A percentile compares a stretch with the other conserved stretches of the same genome.
phyloP scores from a whole-genome alignment of 2,797 vertebrate genomes.

The Myoxocephalus aenaeus region DNA sequence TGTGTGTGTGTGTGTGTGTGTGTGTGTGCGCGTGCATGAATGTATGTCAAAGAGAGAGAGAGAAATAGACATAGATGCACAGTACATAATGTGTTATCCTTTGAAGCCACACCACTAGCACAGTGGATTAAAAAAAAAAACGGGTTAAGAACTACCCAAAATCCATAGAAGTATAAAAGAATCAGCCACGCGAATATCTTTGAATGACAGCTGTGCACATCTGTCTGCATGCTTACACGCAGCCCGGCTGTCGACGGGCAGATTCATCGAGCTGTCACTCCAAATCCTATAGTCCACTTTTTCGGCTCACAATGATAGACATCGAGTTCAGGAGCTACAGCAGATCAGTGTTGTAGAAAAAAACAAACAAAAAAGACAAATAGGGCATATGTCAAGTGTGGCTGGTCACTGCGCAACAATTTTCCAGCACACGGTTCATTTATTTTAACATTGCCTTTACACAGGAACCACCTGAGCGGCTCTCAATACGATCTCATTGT shows the following conservation, averaged over 20 bases:
- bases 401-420: background rate
- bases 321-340: background rate
- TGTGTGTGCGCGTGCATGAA: no score
- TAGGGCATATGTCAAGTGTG: background rate
- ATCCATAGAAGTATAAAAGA: background rate
- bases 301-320: background rate
- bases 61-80: background rate
- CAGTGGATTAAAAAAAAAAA: background rate
- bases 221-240: background rate
- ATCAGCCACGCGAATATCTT: background rate
- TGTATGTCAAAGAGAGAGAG: background rate
- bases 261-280: background rate
- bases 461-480: background rate
- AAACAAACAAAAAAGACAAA: background rate
- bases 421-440: background rate
- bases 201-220: constrained; percentile 3
- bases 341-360: background rate
- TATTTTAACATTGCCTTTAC: background rate
- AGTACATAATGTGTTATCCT: background rate
- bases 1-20: background rate
- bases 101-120: background rate
- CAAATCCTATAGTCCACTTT: background rate
- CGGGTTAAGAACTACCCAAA: background rate
- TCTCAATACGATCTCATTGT: constrained; percentile 8
- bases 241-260: background rate